Percentiles rank a stretch among this genome's conserved stretches.
Conservation (phyloP, 2,113 vertebrate genomes). For the Gymnocephalus cernua region DNA sequence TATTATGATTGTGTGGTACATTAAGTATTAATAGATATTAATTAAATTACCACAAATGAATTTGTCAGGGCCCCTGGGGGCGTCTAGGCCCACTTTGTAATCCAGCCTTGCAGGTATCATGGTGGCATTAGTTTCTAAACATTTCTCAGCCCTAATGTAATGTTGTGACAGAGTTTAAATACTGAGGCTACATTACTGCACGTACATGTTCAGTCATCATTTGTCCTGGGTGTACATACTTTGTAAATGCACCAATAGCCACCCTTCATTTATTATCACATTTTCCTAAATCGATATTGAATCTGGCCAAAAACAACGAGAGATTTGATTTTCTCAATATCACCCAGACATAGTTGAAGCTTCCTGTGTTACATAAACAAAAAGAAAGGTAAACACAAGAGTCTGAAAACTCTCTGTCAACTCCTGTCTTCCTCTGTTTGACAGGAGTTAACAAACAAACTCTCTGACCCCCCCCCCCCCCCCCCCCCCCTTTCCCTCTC, state of each 20-base stretch:
- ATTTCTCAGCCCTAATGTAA: not conserved
- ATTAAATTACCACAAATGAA: not conserved
- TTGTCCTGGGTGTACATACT: not conserved
- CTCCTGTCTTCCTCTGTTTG: slow-evolving; percentile 31
- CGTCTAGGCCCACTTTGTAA: not conserved
- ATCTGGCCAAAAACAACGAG: not conserved
- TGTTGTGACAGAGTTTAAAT: not conserved
- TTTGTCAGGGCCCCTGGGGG: not conserved
- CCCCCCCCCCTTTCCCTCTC: not conserved
- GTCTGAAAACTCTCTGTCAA: slow-evolving; percentile 11
- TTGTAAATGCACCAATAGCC: not conserved
- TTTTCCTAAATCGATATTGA: not conserved
- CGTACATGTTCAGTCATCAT: no score
- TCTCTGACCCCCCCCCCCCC: not conserved
- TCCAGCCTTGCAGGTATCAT: not conserved
- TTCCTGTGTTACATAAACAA: not conserved
- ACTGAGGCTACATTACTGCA: not conserved
- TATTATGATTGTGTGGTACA: not conserved
- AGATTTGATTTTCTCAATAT: not conserved
- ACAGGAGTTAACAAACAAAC: slow-evolving; percentile 22
- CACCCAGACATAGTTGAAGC: not conserved
- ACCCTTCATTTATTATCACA: not conserved
- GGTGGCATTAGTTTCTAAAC: not conserved
- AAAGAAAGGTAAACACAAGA: not conserved
- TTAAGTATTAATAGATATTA: not conserved